Evolutionary conservation across 2,797 vertebrate species (phyloP), one percentile per base, ranked within the genome.

Genomic region (Distichodus sexfasciatus): DNA sequence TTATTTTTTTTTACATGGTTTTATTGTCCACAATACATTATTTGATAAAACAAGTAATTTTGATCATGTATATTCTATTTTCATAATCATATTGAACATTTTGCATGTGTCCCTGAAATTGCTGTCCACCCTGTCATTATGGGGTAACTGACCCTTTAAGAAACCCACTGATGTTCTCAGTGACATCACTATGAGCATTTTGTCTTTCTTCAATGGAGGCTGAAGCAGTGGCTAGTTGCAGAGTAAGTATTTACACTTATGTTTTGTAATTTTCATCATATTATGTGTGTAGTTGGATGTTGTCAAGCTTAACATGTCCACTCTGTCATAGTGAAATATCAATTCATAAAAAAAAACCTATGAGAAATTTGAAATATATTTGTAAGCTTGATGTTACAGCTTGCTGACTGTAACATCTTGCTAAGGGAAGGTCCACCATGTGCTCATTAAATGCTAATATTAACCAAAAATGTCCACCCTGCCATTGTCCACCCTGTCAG

Each of bases 161-260:
- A 17, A 58, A 17, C 38, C 12, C n/a, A n/a, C 21, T 58, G 54
- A 15, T 58, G 33, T 33, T 35, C 19, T 58, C 54, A 58, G 54
- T 33, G 54, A 36, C 54, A 58, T 35, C 54, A 36, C 17, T 17
- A 71, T 70, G 61, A 74, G 71, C 74, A 46, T 6, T n/a, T 14
- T 46, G 43, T 17, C 15, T 17, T 46, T n/a, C n/a, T n/a, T n/a
- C n/a, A n/a, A n/a, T n/a, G n/a, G n/a, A n/a, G n/a, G n/a, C n/a
- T n/a, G n/a, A n/a, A n/a, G n/a, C n/a, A n/a, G n/a, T n/a, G n/a
- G n/a, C n/a, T n/a, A n/a, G n/a, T n/a, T n/a, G n/a, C n/a, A n/a
- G n/a, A n/a, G 41, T 43, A 64, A 54, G 62, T 7, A 72, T 72
- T n/a, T n/a, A n/a, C n/a, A n/a, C n/a, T n/a, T n/a, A n/a, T n/a